phyloP scores from a whole-genome alignment of 2,888 invertebrate genomes.

The Agriopis marginaria region DNA sequence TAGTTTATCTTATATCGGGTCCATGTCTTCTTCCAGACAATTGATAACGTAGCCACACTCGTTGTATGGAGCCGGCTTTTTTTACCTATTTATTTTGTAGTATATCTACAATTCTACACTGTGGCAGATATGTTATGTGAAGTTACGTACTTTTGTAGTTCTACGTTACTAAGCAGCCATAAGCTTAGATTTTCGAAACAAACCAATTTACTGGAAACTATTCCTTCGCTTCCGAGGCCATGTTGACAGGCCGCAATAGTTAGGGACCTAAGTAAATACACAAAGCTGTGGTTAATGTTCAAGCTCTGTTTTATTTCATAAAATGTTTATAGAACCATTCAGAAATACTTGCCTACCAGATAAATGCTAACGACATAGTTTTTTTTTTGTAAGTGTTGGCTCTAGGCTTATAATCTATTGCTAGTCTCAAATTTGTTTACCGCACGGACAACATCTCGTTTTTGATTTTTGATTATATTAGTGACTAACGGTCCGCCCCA shows the following conservation, averaged over 20 bases:
- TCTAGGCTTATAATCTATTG: too few relatives aligned
- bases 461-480: too few relatives aligned
- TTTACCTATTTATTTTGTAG: too few relatives aligned
- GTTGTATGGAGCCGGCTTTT: too few relatives aligned
- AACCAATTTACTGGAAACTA: conserved; percentile 50
- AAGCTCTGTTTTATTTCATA: conserved; percentile 24
- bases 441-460: too few relatives aligned
- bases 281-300: conserved; percentile 46
- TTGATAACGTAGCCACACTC: too few relatives aligned
- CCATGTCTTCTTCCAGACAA: too few relatives aligned
- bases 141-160: background rate
- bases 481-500: too few relatives aligned
- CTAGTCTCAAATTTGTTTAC: too few relatives aligned
- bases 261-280: conserved; percentile 48
- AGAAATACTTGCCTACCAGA: background rate
- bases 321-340: background rate
- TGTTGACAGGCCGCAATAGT: conserved; percentile 50
- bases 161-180: conserved; percentile 5
- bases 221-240: conserved; percentile 31
- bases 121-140: background rate
- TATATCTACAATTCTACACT: background rate
- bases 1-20: too few relatives aligned
- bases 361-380: background rate
- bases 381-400: background rate
- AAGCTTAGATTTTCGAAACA: conserved; percentile 37